Evolutionary conservation across 2,113 vertebrate genomes (phyloP).

Genomic region (Hylia prasina): DNA sequence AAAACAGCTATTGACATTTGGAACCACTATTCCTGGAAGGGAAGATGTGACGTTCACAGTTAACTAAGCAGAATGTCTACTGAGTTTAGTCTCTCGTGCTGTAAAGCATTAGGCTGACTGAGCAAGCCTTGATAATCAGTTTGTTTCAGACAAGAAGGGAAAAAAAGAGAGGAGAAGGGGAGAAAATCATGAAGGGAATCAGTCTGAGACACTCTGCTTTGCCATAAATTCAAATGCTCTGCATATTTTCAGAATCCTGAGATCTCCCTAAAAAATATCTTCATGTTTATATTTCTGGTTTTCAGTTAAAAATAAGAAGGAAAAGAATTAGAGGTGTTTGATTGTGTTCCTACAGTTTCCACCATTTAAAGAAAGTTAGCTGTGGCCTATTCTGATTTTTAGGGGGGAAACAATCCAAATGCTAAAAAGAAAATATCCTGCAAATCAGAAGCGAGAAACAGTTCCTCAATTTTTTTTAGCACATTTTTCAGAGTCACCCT

Average conservation of each 20-base stretch:
- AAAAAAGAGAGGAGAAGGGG: neutral
- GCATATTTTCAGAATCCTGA: constrained; percentile 17
- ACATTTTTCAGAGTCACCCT: neutral
- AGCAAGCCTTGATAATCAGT: constrained; percentile 5
- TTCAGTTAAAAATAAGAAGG: neutral
- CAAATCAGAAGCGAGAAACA: neutral
- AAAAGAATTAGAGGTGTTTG: neutral
- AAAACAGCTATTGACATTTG: constrained; percentile 60
- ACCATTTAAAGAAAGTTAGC: neutral
- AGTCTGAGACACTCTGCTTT: neutral
- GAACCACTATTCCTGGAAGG: constrained; percentile 7
- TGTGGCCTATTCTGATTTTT: neutral
- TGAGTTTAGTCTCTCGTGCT: neutral
- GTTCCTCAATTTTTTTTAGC: neutral
- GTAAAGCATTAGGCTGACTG: neutral
- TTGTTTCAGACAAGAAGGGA: constrained; percentile 6
- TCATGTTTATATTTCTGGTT: neutral
- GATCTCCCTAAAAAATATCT: neutral
- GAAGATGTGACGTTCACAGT: constrained; percentile 38
- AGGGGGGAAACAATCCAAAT: neutral
- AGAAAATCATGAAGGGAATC: neutral
- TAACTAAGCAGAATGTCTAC: neutral
- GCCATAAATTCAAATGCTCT: neutral
- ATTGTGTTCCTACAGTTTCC: neutral
- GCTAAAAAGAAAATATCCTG: neutral